Evolutionary conservation across 2,113 vertebrate genomes (phyloP).

Genomic region (Agapornis roseicollis): DNA sequence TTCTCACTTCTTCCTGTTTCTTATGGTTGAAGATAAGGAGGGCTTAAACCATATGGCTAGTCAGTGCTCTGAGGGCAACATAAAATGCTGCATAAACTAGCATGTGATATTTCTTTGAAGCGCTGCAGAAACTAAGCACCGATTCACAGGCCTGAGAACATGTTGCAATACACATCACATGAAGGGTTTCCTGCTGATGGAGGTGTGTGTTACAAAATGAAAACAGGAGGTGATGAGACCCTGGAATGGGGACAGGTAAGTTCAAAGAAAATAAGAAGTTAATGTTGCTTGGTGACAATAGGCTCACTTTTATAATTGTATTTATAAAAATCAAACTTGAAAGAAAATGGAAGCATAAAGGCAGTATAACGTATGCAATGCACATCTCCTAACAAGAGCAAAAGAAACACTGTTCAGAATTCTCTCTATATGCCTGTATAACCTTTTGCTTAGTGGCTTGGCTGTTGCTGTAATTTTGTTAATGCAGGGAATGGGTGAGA

Average conservation of each 20-base stretch:
- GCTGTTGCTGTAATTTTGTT: neutral
- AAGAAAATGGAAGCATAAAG: neutral
- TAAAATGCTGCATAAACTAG: neutral
- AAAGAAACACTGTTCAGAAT: neutral
- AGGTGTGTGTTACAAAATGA: neutral
- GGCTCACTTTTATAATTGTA: neutral
- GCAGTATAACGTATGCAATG: neutral
- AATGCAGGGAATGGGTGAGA: neutral
- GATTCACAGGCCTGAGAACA: rapidly evolving
- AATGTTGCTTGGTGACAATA: neutral
- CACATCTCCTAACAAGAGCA: neutral
- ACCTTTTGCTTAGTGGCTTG: neutral
- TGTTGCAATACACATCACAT: neutral
- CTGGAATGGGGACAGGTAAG: neutral
- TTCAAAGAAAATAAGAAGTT: neutral
- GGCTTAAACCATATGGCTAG: neutral
- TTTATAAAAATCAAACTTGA: neutral
- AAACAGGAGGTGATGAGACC: neutral
- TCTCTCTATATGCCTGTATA: neutral
- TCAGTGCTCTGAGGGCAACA: neutral
- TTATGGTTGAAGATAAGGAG: neutral
- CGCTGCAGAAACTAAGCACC: neutral
- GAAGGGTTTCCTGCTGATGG: neutral
- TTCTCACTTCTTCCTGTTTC: neutral
- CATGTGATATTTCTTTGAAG: neutral